phyloP scores from a whole-genome alignment of 2,797 vertebrate genomes.

The Lagodon rhomboides region DNA sequence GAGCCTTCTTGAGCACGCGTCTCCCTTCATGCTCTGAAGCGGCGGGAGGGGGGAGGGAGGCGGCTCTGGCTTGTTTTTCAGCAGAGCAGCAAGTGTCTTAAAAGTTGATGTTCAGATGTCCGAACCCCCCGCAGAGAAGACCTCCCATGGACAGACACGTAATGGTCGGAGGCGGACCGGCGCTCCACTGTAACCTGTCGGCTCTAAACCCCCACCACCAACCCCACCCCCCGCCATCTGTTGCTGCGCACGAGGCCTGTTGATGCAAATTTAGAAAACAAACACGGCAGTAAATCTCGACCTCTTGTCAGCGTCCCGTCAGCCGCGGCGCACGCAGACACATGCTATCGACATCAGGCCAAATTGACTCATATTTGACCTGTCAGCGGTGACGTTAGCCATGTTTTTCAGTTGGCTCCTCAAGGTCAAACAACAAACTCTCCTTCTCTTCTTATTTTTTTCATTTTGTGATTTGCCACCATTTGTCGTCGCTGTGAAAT shows the following conservation, averaged over 20 bases:
- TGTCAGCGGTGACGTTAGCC: conserved; percentile 6
- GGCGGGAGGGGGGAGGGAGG: conserved; percentile 17
- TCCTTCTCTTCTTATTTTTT: neutral
- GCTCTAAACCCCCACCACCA: conserved; percentile 21
- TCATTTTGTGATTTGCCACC: neutral
- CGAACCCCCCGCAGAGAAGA: conserved; percentile 39
- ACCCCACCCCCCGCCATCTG: conserved; percentile 53
- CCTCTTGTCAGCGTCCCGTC: conserved; percentile 55
- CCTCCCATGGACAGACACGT: conserved; percentile 53
- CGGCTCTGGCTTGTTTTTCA: conserved; percentile 51
- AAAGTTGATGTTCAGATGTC: conserved; percentile 64
- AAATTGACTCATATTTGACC: conserved; percentile 36
- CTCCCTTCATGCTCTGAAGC: conserved; percentile 47
- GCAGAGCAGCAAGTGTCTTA: conserved; percentile 48
- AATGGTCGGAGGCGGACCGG: conserved; percentile 51
- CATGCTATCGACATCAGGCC: conserved; percentile 21
- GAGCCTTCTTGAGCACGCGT: conserved; percentile 50
- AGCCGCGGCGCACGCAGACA: conserved; percentile 28
- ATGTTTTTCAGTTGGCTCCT: neutral
- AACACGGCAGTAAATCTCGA: conserved; percentile 58
- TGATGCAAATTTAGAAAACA: conserved; percentile 67
- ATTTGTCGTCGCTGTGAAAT: neutral
- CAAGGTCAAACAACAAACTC: conserved; percentile 8
- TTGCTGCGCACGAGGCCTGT: conserved; percentile 41
- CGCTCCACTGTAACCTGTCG: conserved; percentile 60